Percentiles rank a stretch among this genome's conserved stretches.
Evolutionary conservation across 2,888 invertebrate species (phyloP).

Genomic region (Leptogaster cylindrica): DNA sequence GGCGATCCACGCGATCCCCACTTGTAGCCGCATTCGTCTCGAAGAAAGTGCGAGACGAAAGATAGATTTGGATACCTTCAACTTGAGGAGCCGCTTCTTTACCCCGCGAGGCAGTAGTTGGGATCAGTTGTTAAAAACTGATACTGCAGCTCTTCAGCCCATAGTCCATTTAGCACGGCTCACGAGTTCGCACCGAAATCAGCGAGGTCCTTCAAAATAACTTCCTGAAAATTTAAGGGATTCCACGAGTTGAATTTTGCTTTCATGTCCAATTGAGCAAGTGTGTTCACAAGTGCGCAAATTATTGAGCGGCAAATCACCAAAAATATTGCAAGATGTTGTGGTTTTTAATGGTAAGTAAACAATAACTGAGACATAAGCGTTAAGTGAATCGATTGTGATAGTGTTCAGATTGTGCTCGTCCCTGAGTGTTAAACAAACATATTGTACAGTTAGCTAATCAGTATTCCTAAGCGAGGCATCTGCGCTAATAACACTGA

Average conservation of each 20-base stretch:
- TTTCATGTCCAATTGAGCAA: background rate
- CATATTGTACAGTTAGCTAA: background rate
- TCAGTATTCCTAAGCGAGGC: background rate
- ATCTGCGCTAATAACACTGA: background rate
- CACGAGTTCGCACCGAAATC: constrained; percentile 55
- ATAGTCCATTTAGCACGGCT: constrained; percentile 60
- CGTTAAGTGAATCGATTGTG: background rate
- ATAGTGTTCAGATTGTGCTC: no score
- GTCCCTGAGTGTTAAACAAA: background rate
- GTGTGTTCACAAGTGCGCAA: background rate
- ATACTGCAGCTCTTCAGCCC: constrained; percentile 53
- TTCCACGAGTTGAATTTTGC: background rate
- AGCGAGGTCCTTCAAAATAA: constrained; percentile 39
- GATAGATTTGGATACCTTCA: background rate
- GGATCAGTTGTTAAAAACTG: constrained; percentile 59
- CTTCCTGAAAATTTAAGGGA: constrained; percentile 6
- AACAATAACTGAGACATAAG: background rate
- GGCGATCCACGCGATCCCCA: background rate
- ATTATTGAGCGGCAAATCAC: constrained; percentile 7
- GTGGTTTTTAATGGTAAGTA: constrained; percentile 45
- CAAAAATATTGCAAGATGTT: constrained; percentile 30
- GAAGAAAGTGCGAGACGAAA: constrained; percentile 31
- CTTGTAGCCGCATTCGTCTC: background rate
- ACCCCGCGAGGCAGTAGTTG: constrained; percentile 3
- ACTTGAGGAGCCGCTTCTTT: constrained; percentile 5